Percentiles rank a stretch among this genome's conserved stretches.
phyloP scores from a whole-genome alignment of 2,888 invertebrate species.

The Nematopogon swammerdamellus region DNA sequence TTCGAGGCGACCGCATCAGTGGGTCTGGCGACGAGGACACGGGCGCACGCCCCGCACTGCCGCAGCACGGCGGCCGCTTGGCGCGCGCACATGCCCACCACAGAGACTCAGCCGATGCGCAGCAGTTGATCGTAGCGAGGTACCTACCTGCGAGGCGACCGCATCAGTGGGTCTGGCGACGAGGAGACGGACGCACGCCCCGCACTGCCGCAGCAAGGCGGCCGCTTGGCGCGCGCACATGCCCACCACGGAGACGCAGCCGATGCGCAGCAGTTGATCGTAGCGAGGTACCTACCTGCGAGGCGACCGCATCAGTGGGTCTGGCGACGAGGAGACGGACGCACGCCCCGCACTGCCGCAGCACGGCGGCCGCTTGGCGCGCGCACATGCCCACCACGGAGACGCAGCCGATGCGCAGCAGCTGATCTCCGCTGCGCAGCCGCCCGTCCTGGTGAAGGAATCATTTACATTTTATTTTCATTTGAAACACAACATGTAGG shows the following conservation, averaged over 20 bases:
- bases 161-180: slow-evolving; percentile 74
- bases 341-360: too few relatives aligned
- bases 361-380: slow-evolving; percentile 84
- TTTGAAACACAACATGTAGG: too few relatives aligned
- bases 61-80: slow-evolving; percentile 78
- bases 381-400: slow-evolving; percentile 90
- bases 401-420: slow-evolving; percentile 87
- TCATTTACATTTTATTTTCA: too few relatives aligned
- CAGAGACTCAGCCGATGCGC: slow-evolving; percentile 84
- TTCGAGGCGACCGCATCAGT: slow-evolving; percentile 56
- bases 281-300: slow-evolving; percentile 13
- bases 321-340: slow-evolving; percentile 83
- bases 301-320: slow-evolving; percentile 60
- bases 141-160: slow-evolving; percentile 31
- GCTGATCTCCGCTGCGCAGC: slow-evolving; percentile 90
- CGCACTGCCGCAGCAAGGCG: slow-evolving; percentile 78
- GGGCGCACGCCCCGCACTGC: too few relatives aligned
- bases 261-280: slow-evolving; percentile 78
- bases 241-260: slow-evolving; percentile 79
- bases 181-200: too few relatives aligned
- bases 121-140: slow-evolving; percentile 44
- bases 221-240: slow-evolving; percentile 80
- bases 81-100: slow-evolving; percentile 79
- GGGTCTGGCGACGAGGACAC: slow-evolving; percentile 75
- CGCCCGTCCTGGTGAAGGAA: slow-evolving; percentile 88